Base-by-base conservation (phyloP, 2,797 vertebrate genomes). In the Esox lucius region DNA sequence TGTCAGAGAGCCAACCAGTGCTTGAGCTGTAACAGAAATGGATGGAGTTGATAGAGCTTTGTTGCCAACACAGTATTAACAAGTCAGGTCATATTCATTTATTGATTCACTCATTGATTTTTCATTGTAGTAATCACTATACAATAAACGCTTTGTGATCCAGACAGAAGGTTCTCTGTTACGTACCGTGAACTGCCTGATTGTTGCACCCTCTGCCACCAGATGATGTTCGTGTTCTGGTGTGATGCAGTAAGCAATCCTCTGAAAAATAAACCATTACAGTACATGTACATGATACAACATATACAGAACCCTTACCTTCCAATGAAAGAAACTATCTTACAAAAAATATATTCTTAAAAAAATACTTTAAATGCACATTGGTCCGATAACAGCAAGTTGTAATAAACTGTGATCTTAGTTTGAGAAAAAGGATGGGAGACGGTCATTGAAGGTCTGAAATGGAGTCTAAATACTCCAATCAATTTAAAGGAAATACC, bases 1-100 rank as follows among this genome's bases (percentile, higher is more conserved):
- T 33, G 77, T 98, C 95, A 98, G 91, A 99, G 96, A 85, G 96
- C 92, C 91, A 98, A 84, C 97, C 97, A 99, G 84, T 98, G 97
- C 8, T 87, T 94, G 81, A 97, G 92, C 97, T 99, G 94, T n/a
- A 89, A 89, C 49, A 85, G 51, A 84, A 82, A 75, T 67, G 1
- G 5, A n/a, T 26, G 56, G 3, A 22, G 4, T 33, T 31, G 12
- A 26, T 48, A 65, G 9, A 31, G 61, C 22, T 19, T 48, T 35
- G 59, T 26, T 49, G 28, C 67, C 22, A 3, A 42, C 56, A 3
- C 22, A 64, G 49, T 19, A 51, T 51, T 51, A 12, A 9, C 24
- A 24, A 15, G 13, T 65, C 35, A 67, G 53, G 19, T 6, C 24
- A 28, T 68, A 65, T 53, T 8, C 17, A 53, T 53, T 53, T n/a